Evolutionary conservation across 2,797 vertebrate genomes (phyloP).

Genomic region (Liparis tanakae): DNA sequence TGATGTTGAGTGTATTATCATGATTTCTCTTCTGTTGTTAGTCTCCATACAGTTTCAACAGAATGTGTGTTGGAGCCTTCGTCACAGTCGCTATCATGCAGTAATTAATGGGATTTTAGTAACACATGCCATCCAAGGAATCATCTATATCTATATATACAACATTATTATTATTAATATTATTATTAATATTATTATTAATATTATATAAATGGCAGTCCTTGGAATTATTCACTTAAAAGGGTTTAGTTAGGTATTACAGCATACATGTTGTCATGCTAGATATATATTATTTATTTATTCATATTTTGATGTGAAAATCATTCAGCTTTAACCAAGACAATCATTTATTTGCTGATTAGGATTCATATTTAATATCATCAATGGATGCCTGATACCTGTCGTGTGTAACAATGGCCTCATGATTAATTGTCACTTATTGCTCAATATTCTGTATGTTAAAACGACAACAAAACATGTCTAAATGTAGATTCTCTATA

Average conservation of each 20-base stretch:
- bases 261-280: neutral
- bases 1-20: constrained; percentile 3
- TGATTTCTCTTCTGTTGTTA: neutral
- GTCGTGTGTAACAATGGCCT: neutral
- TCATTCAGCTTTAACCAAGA: constrained; percentile 12
- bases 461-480: neutral
- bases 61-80: neutral
- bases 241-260: constrained; percentile 1
- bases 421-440: constrained; percentile 9
- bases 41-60: neutral
- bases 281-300: constrained; percentile 17
- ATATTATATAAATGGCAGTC: too few relatives aligned
- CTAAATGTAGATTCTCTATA: neutral
- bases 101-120: neutral
- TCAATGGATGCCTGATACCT: constrained; percentile 6
- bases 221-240: neutral
- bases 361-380: constrained; percentile 8
- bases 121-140: neutral
- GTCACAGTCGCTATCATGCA: neutral
- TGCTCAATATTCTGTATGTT: constrained; percentile 3
- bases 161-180: too few relatives aligned
- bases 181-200: too few relatives aligned
- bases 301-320: constrained; percentile 13
- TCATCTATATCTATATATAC: neutral
- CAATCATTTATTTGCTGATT: neutral